A percentile compares a stretch with the other conserved stretches of the same genome.
Evolutionary conservation across 2,797 vertebrate species (phyloP).

Genomic region (Gallinago nigripennis): DNA sequence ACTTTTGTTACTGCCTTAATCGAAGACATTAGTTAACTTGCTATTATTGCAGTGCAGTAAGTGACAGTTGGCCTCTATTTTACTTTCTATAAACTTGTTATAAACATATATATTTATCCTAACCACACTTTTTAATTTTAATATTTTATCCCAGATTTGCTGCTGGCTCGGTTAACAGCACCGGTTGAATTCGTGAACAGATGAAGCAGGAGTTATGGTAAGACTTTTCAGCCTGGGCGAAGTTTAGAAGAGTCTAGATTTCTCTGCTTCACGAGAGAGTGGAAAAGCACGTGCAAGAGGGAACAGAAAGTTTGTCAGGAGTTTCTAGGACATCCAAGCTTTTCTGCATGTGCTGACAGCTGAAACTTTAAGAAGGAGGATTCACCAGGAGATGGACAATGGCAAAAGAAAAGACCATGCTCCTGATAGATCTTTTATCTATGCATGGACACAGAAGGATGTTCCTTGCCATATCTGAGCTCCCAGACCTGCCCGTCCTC

Average conservation of each 20-base stretch:
- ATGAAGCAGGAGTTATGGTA: neutral
- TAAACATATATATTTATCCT: neutral
- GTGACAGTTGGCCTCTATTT: neutral
- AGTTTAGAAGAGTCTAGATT: neutral
- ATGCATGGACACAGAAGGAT: neutral
- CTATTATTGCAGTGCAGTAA: conserved; percentile 1
- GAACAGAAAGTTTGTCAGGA: neutral
- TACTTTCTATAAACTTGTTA: conserved; percentile 11
- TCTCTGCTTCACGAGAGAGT: neutral
- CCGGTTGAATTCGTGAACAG: neutral
- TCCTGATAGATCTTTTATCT: neutral
- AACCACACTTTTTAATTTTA: neutral
- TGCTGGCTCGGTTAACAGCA: neutral
- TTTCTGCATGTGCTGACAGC: neutral
- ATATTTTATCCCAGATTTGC: conserved; percentile 10
- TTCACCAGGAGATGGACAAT: neutral
- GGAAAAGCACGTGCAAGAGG: neutral
- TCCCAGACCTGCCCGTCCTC: neutral
- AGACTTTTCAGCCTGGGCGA: neutral
- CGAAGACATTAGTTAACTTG: conserved; percentile 28
- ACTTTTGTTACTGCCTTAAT: conserved; percentile 27
- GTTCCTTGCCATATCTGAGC: neutral
- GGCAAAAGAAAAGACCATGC: neutral
- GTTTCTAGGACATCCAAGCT: neutral
- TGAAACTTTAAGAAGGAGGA: neutral